Evolutionary conservation across 1,140 invertebrate species (phyloP).

Genomic region (Dendroctonus valens): DNA sequence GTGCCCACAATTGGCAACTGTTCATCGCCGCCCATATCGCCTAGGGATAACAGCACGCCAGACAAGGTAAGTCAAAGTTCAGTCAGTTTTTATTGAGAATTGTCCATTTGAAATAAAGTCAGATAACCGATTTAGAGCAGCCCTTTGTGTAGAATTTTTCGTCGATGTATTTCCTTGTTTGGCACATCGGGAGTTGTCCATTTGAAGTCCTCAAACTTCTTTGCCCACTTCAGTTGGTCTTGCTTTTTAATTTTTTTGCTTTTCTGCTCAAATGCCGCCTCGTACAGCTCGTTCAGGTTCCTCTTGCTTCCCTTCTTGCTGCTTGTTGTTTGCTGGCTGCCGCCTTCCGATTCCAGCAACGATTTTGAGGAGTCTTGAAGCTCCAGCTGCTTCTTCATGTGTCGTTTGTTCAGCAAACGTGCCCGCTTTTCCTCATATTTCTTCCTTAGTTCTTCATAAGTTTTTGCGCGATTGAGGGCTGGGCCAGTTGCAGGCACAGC

Average conservation of each 20-base stretch:
- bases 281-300: conserved; percentile 24
- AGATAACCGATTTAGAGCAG: conserved; percentile 7
- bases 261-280: conserved; percentile 27
- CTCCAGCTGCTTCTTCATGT: too few relatives aligned
- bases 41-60: conserved; percentile 43
- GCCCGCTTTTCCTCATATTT: too few relatives aligned
- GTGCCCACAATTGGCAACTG: conserved; percentile 46
- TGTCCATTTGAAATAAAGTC: too few relatives aligned
- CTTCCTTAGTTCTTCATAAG: too few relatives aligned
- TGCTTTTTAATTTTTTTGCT: conserved; percentile 29
- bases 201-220: conserved; percentile 9
- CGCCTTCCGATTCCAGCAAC: too few relatives aligned
- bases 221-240: conserved; percentile 21
- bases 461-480: too few relatives aligned
- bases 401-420: too few relatives aligned
- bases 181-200: neutral
- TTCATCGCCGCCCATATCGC: conserved; percentile 44
- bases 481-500: conserved; percentile 6
- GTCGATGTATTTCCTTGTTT: neutral
- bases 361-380: too few relatives aligned
- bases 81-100: conserved; percentile 17
- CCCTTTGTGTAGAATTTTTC: conserved; percentile 25
- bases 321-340: too few relatives aligned
- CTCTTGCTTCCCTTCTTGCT: conserved; percentile 14
- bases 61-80: conserved; percentile 44